Evolutionary conservation across 2,888 invertebrate species (phyloP).

Genomic region (Abrostola tripartita): DNA sequence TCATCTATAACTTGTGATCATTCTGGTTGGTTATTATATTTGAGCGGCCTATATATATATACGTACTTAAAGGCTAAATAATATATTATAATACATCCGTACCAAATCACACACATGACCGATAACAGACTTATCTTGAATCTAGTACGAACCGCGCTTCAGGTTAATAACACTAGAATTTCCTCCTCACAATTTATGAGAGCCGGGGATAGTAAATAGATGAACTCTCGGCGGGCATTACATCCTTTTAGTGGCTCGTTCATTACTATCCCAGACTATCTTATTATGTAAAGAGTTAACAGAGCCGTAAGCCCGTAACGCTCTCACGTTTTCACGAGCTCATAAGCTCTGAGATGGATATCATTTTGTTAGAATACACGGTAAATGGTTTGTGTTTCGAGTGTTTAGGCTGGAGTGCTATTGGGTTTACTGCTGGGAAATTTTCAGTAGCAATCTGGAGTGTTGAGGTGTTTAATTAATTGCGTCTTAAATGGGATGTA

Average conservation of each 20-base stretch:
- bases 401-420: not conserved
- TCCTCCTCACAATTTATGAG: conserved; percentile 32
- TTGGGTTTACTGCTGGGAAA: no score
- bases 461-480: no score
- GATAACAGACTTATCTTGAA: no score
- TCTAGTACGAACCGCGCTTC: not conserved
- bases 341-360: conserved; percentile 9
- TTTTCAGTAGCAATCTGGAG: no score
- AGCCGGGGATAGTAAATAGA: conserved; percentile 26
- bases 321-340: conserved; percentile 13
- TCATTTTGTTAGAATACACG: not conserved
- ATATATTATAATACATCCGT: no score
- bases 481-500: no score
- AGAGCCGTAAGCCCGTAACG: conserved; percentile 8
- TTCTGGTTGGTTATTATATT: no score
- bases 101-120: no score
- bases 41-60: no score
- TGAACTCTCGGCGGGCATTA: conserved; percentile 28
- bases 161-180: conserved; percentile 28
- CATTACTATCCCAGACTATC: conserved; percentile 23
- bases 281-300: conserved; percentile 32
- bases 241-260: conserved; percentile 33
- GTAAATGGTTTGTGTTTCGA: not conserved
- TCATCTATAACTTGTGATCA: no score
- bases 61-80: no score